Base-by-base conservation (phyloP, 2,113 vertebrate genomes). In the Phocoena sinus region DNA sequence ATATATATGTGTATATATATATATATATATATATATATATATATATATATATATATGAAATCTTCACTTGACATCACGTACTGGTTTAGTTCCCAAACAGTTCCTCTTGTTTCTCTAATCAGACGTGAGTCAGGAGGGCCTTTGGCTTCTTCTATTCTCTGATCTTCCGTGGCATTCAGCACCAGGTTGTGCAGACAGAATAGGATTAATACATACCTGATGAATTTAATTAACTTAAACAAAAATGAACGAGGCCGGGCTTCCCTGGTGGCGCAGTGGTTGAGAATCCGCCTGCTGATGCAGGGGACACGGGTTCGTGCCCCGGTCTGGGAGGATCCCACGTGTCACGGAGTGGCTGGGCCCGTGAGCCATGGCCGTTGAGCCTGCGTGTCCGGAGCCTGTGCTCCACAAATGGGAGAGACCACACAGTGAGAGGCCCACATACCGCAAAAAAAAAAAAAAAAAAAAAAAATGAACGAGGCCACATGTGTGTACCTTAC, bases 191-290 rank as follows among this genome's bases (percentile, higher is more conserved):
- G 1, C 33, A 92, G 87, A 85, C 50, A 77, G 63, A 94, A 71
- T 89, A 89, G 80, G 77, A 96, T 96, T 97, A 90, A 88, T 82
- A 71, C 50, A 36, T 36, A 92, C 53, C 67, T 84, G 53, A 85
- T 62, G 18, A 77, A 81, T 85, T 76, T 85, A 71, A 80, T 84
- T 81, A 76, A 93, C 50, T 96, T 70, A 53, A 23, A 79, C 44
- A 95, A 90, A 80, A 76, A 67, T 89, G 31, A 89, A n/a, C n/a
- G n/a, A n/a, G n/a, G n/a, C n/a, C n/a, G n/a, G n/a, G n/a, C n/a
- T n/a, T n/a, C n/a, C n/a, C n/a, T n/a, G n/a, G n/a, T n/a, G n/a
- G n/a, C n/a, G n/a, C n/a, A n/a, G n/a, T n/a, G n/a, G n/a, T n/a
- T n/a, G n/a, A n/a, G n/a, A n/a, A n/a, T n/a, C n/a, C n/a, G n/a